Evolutionary conservation across 2,113 vertebrate genomes (phyloP).

Genomic region (Cyprinodon tularosa): DNA sequence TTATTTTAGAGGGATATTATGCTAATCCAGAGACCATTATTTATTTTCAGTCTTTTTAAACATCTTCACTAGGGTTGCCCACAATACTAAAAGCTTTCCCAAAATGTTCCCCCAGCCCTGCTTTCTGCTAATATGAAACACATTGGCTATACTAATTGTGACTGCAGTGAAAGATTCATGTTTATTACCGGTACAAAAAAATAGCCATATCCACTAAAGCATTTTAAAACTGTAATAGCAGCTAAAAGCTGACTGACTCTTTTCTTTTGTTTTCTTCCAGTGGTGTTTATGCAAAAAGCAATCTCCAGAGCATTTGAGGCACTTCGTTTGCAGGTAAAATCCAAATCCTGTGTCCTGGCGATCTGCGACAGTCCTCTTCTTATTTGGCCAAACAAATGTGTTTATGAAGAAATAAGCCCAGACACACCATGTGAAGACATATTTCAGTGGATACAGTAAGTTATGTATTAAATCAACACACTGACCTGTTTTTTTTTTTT

Average conservation of each 20-base stretch:
- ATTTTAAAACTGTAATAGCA: not conserved
- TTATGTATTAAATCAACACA: not conserved
- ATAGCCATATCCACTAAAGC: not conserved
- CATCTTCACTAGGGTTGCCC: too few species aligned
- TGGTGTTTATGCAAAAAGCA: conserved; percentile 73
- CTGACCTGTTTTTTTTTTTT: not conserved
- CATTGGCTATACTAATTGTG: too few species aligned
- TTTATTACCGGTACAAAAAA: too few species aligned
- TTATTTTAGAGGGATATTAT: too few species aligned
- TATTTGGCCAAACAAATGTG: conserved; percentile 88
- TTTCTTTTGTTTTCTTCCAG: conserved; percentile 69
- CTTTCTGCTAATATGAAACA: too few species aligned
- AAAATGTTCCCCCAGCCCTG: too few species aligned
- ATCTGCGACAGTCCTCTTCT: conserved; percentile 85
- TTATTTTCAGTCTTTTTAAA: too few species aligned
- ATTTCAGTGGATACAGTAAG: conserved; percentile 84
- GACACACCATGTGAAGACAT: conserved; percentile 82
- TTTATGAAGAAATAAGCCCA: conserved; percentile 77
- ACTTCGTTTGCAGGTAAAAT: conserved; percentile 84
- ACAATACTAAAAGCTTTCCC: too few species aligned
- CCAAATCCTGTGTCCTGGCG: conserved; percentile 84
- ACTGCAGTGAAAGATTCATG: too few species aligned
- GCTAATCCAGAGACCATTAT: too few species aligned
- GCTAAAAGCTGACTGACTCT: not conserved
- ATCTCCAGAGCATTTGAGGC: conserved; percentile 83